Evolutionary conservation across 2,888 invertebrate genomes (phyloP).

Genomic region (Drosophila subquinaria): DNA sequence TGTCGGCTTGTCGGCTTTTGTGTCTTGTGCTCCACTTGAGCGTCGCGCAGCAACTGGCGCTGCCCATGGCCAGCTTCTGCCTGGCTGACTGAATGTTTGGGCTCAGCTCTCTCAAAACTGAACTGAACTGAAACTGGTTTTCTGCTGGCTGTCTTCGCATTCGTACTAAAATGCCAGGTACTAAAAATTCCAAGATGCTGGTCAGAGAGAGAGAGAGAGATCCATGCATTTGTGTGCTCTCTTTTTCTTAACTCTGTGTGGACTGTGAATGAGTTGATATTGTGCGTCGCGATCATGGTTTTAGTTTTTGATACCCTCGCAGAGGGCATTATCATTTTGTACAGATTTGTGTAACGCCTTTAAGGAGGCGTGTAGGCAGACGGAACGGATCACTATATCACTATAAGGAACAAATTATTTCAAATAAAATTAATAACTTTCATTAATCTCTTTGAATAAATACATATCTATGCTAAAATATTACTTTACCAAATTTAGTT

Average conservation of each 20-base stretch:
- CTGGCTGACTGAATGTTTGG: conserved; percentile 8
- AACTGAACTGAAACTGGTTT: conserved; percentile 55
- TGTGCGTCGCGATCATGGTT: conserved; percentile 54
- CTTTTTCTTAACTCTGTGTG: neutral
- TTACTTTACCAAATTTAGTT: too few relatives aligned
- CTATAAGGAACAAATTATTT: too few relatives aligned
- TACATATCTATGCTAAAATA: too few relatives aligned
- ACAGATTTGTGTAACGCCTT: too few relatives aligned
- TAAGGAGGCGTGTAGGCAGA: too few relatives aligned
- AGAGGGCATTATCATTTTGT: neutral
- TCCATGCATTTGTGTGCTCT: conserved; percentile 2
- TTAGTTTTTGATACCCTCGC: conserved; percentile 29
- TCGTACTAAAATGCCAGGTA: conserved; percentile 53
- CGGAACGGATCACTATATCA: too few relatives aligned
- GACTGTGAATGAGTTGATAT: conserved; percentile 72
- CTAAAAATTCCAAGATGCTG: conserved; percentile 66
- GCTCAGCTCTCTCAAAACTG: conserved; percentile 12
- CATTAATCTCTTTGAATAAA: too few relatives aligned
- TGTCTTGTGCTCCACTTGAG: conserved; percentile 73
- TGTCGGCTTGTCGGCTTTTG: conserved; percentile 1
- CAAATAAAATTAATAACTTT: too few relatives aligned
- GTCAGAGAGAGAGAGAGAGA: neutral
- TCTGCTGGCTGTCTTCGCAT: too few relatives aligned
- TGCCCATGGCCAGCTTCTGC: conserved; percentile 38
- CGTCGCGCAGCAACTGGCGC: conserved; percentile 74